These are phyloP conservation scores for Yponomeuta malinellus DNA, from an alignment of 2,888 invertebrate species.

Conservation along the genomic window DNA sequence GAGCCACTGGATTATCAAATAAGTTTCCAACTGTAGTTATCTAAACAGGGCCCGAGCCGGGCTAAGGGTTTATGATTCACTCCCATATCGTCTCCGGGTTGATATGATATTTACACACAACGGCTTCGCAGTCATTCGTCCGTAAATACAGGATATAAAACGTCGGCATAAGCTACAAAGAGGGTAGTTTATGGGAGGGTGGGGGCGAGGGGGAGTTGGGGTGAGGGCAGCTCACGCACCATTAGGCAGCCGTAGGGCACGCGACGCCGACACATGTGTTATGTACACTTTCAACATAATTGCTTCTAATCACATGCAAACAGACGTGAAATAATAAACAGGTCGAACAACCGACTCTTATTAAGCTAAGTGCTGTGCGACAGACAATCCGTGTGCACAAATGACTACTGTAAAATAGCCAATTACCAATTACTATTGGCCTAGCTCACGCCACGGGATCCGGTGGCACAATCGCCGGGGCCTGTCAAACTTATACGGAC, in stretches of 20 bases:
- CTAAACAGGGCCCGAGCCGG: neutral
- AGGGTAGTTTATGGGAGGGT: slow-evolving; percentile 45
- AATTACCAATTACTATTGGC: no score
- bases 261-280: slow-evolving; percentile 54
- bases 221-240: slow-evolving; percentile 53
- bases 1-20: neutral
- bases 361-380: neutral
- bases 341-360: slow-evolving; percentile 7
- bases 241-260: slow-evolving; percentile 42
- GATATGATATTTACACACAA: slow-evolving; percentile 35
- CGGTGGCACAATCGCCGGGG: neutral
- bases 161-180: slow-evolving; percentile 42
- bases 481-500: neutral
- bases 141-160: slow-evolving; percentile 36
- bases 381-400: neutral
- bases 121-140: slow-evolving; percentile 31
- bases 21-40: neutral
- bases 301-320: slow-evolving; percentile 56
- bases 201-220: slow-evolving; percentile 27
- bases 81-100: slow-evolving; percentile 16
- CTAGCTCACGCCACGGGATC: neutral
- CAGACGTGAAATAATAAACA: slow-evolving; percentile 15
- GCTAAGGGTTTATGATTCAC: slow-evolving; percentile 18
- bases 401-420: neutral
- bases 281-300: slow-evolving; percentile 63